A percentile compares a stretch with the other conserved stretches of the same genome.
Evolutionary conservation across 2,797 vertebrate genomes (phyloP).

Genomic region (Orientallactaga sibirica): DNA sequence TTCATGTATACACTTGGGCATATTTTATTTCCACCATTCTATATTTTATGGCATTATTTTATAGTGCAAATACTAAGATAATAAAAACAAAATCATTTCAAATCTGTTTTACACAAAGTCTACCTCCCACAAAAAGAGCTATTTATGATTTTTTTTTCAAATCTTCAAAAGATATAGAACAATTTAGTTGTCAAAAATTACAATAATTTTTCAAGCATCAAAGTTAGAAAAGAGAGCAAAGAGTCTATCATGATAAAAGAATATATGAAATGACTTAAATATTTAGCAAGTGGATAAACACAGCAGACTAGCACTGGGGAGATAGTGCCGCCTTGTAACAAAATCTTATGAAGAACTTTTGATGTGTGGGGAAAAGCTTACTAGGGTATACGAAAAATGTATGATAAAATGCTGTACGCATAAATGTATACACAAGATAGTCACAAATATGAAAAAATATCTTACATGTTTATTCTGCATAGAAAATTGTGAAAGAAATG

Average conservation of each 20-base stretch:
- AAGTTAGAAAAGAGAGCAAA: conserved; percentile 51
- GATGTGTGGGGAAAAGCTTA: conserved; percentile 49
- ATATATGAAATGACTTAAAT: conserved; percentile 42
- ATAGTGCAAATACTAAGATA: conserved; percentile 63
- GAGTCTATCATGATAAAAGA: background rate
- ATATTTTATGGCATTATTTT: conserved; percentile 69
- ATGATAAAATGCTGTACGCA: conserved; percentile 27
- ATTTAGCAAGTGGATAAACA: background rate
- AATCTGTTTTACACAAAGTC: conserved; percentile 35
- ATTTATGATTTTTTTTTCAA: background rate
- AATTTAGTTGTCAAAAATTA: conserved; percentile 58
- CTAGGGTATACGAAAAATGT: background rate
- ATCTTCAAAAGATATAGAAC: conserved; percentile 43
- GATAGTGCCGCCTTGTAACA: conserved; percentile 39
- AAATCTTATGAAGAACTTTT: conserved; percentile 50
- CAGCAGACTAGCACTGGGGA: conserved; percentile 38
- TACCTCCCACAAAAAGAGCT: conserved; percentile 3
- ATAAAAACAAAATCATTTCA: conserved; percentile 72
- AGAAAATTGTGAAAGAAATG: conserved; percentile 38
- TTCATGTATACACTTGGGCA: conserved; percentile 46
- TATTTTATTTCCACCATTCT: conserved; percentile 71
- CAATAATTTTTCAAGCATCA: conserved; percentile 52
- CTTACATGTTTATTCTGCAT: background rate
- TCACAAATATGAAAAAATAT: conserved; percentile 29
- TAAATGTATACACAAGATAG: background rate